Evolutionary conservation across 2,888 invertebrate species (phyloP), one percentile per base, ranked within the genome.

Genomic region (Leucozona laternaria): DNA sequence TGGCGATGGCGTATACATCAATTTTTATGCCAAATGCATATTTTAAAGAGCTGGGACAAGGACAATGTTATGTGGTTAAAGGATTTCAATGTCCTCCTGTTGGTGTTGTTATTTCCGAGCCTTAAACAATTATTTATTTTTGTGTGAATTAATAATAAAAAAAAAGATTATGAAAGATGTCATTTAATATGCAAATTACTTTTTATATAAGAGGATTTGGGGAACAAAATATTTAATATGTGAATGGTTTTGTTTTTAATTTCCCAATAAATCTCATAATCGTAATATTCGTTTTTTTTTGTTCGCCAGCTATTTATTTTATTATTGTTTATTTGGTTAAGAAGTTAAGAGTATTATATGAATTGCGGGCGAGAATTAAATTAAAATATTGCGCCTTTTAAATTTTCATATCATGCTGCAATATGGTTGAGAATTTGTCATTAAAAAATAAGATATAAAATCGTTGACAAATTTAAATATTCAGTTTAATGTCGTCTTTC

Each of bases 21-120:
- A 79, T 76, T 84, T 84, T 53, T 60, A 79, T 84, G 80, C 37
- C 84, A 76, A 84, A 84, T 76, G 80, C 84, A 84, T 76, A 84
- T 80, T 76, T 84, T 58, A 80, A 76, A 80, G 57, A 45, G 31
- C 64, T 43, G 50, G 20, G 55, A 75, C 66, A 64, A 43, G 2
- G 64, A 75, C 66, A 64, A 43, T 53, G 40, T 70, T 70, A n/a
- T 57, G 62, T 64, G 68, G 73, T 58, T 25, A 15, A 43, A 22
- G 22, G 43, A 60, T 34, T 58, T 70, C 25, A 13, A 15, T 37
- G 3, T 25, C 31, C 4, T 40, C 5, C 15, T 25, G 15, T 20
- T 43, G 1, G 37, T 58, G 37, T 58, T 58, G 13, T 17, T 50
- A 2, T 43, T 25, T 78, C 40, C 25, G 37, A 5, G 37, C 31